Evolutionary conservation across 2,797 vertebrate genomes (phyloP), one percentile per base, ranked within the genome.

Genomic region (Paratrypauchen microcephalus): DNA sequence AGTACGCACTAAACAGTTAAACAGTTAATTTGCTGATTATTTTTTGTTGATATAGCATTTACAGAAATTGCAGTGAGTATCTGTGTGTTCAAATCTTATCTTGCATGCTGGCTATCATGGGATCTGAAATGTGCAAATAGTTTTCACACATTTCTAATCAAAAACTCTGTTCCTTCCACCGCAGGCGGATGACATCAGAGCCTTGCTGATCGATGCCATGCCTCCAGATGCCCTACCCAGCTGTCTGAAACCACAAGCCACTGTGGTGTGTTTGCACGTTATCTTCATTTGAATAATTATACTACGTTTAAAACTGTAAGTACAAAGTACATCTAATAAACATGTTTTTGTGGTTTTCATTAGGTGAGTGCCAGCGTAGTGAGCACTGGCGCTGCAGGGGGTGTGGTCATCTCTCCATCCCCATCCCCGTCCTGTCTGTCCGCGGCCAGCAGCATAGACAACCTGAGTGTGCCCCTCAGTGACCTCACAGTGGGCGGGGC

Each of bases 381-480:
- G 64, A 81, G 82, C 13, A 26, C 81, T 2, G 88, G 89, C 2
- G 87, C 90, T 0, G 4, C 78, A 0, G 88, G 80, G 28, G 90
- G 88, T 0, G 87, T 90, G 74, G 91, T 97, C 77, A 97, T 98
- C 89, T 98, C 97, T 0, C 97, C 97, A 28, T 96, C 96, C 1
- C 96, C 96, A 0, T 97, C 97, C 0, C 97, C 97, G 0, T 98
- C 97, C 79, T 98, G 97, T 88, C 93, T 99, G 67, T 98, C 97
- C 0, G 97, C 97, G 1, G 97, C 97, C 73, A 98, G 96, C 91
- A 99, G 97, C 88, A 95, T 98, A 21, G 97, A 99, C 81, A 99
- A 97, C 88, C 94, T 99, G 70, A 89, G 94, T 0, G 92, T 95
- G 3, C 95, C 96, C 0, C 92, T 99, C 55, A 80, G 92, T 3